Base-by-base conservation (phyloP, 2,888 invertebrate species). In the Stenotaenia linearis region DNA sequence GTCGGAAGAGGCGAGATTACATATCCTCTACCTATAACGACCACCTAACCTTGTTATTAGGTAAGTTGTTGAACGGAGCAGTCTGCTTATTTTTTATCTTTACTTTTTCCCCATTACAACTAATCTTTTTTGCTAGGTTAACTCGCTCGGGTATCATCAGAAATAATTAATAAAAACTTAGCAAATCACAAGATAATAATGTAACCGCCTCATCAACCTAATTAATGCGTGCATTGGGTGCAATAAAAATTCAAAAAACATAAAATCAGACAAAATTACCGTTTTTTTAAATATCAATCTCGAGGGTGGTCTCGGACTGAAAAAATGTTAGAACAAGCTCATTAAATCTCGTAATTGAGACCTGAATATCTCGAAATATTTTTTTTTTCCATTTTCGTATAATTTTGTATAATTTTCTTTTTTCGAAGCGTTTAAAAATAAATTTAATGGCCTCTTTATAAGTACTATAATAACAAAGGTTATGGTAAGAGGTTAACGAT, bases 1-100 rank as follows among this genome's bases (percentile, higher is more conserved):
- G 69, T 69, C 69, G 69, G 69, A 69, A 69, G 50, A 69, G 69
- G 69, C 69, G 69, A 69, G 69, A 69, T 69, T 69, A 69, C 69
- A 69, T 69, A 69, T 69, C 69, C 69, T 69, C 69, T 28, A 69
- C 69, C 69, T 69, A 69, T 69, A 69, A 69, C 69, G 69, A 69
- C 69, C 28, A 28, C 69, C 69, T 69, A 69, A 69, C 69, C 69
- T 69, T 69, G 28, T 69, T 69, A 69, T 69, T 69, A 69, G 69
- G 69, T 69, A 69, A 69, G 69, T 69, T 69, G 69, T 69, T 69
- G 69, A 69, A 69, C 69, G 28, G 69, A 69, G 69, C 23, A 69
- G 69, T 69, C 69, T 69, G 69, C 69, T 69, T 69, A 69, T 69
- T 28, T 69, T 69, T 69, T 69, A 25, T 69, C 25, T 69, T 28